A percentile compares a stretch with the other conserved stretches of the same genome.
phyloP scores from a whole-genome alignment of 23 tunicate genomes.

The Phallusia fumigata region DNA sequence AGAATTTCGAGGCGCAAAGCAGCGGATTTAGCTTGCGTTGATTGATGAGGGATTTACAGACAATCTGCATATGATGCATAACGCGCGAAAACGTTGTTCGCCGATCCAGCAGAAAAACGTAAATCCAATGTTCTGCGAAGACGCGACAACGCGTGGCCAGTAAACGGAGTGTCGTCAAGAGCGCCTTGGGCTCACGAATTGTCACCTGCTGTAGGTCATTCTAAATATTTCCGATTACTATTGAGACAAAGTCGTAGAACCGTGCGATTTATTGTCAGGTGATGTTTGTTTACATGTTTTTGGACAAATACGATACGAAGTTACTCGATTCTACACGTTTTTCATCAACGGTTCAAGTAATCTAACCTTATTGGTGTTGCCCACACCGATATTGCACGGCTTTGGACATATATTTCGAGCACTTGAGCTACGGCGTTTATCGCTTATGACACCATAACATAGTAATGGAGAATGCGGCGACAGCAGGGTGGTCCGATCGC shows the following conservation, averaged over 20 bases:
- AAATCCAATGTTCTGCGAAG: neutral
- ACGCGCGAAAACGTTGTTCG: neutral
- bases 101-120: neutral
- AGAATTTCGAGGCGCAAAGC: neutral
- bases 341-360: too few species aligned
- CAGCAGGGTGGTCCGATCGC: neutral
- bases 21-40: neutral
- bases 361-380: too few species aligned
- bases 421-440: neutral
- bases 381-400: too few species aligned
- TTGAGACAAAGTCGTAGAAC: too few species aligned
- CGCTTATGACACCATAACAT: neutral
- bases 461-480: slow-evolving; percentile 14
- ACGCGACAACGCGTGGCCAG: neutral
- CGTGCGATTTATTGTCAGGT: too few species aligned
- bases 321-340: too few species aligned
- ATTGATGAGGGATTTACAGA: slow-evolving; percentile 9
- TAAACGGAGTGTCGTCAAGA: neutral
- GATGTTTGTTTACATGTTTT: too few species aligned
- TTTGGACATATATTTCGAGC: too few species aligned
- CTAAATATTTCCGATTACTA: too few species aligned
- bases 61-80: slow-evolving; percentile 11
- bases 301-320: too few species aligned
- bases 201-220: too few species aligned
- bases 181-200: too few species aligned